These are phyloP conservation scores for Peucedramus taeniatus DNA, from an alignment of 2,113 vertebrate species.

Conservation along the genomic window DNA sequence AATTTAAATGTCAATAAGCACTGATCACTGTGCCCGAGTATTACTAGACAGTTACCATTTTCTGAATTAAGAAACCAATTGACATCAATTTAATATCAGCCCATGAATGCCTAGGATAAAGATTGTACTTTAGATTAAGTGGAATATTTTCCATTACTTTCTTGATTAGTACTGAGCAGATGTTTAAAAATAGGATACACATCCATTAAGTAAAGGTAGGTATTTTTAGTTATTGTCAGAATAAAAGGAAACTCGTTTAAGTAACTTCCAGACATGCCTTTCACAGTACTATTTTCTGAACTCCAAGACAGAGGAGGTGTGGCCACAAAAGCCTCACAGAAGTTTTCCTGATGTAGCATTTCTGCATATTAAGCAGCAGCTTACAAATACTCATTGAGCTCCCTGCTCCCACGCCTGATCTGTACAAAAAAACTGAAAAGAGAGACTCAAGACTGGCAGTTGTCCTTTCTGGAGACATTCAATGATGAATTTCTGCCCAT, in stretches of 20 bases:
- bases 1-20: background rate
- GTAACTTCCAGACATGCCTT: slow-evolving; percentile 25
- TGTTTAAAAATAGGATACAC: background rate
- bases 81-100: background rate
- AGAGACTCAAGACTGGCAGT: slow-evolving; percentile 70
- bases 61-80: background rate
- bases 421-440: slow-evolving; percentile 73
- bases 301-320: slow-evolving; percentile 45
- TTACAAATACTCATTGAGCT: slow-evolving; percentile 79
- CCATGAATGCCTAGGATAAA: background rate
- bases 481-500: slow-evolving; percentile 73
- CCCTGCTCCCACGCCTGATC: slow-evolving; percentile 73
- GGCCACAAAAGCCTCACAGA: slow-evolving; percentile 61
- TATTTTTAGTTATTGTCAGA: background rate
- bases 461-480: slow-evolving; percentile 75
- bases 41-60: background rate
- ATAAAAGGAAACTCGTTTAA: background rate
- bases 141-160: background rate
- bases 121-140: background rate
- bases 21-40: background rate
- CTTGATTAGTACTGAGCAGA: background rate
- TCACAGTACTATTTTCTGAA: slow-evolving; percentile 51
- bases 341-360: slow-evolving; percentile 72
- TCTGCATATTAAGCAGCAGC: slow-evolving; percentile 87
- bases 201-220: background rate